These are phyloP conservation scores for Oligia latruncula DNA, from an alignment of 2,888 invertebrate genomes.

Conservation along the genomic window DNA sequence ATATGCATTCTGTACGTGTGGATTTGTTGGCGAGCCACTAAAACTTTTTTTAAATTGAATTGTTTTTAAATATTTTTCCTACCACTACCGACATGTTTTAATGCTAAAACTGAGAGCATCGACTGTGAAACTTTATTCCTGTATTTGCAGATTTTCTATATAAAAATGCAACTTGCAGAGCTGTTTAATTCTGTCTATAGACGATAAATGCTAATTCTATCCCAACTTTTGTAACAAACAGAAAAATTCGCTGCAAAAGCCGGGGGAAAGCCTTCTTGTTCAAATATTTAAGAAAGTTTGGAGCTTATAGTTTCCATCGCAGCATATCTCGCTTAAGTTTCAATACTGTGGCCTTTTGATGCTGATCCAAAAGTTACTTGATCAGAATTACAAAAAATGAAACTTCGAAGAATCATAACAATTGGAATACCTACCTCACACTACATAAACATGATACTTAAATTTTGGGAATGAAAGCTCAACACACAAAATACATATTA, in stretches of 20 bases:
- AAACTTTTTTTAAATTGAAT: constrained; percentile 7
- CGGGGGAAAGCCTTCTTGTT: constrained; percentile 71
- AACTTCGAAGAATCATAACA: not conserved
- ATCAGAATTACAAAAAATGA: not conserved
- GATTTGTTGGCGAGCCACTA: constrained; percentile 9
- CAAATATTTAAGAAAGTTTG: constrained; percentile 74
- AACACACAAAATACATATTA: not conserved
- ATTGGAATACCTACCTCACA: not conserved
- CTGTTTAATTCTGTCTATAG: constrained; percentile 79
- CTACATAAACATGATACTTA: not conserved
- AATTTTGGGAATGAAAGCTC: not conserved
- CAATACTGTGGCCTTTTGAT: constrained; percentile 36
- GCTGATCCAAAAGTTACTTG: constrained; percentile 16
- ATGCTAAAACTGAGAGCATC: constrained; percentile 42
- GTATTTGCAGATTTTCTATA: constrained; percentile 68
- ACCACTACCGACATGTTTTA: constrained; percentile 12
- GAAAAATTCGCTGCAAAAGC: constrained; percentile 76
- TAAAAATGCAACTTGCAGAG: constrained; percentile 77
- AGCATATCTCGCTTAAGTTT: constrained; percentile 65
- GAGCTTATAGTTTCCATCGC: constrained; percentile 69
- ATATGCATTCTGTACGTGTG: constrained; percentile 4
- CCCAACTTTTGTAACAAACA: constrained; percentile 78
- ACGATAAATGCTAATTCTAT: constrained; percentile 85
- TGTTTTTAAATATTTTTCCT: not conserved
- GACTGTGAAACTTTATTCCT: constrained; percentile 64